phyloP scores from a whole-genome alignment of 1,140 invertebrate species.

The Ephestia elutella region DNA sequence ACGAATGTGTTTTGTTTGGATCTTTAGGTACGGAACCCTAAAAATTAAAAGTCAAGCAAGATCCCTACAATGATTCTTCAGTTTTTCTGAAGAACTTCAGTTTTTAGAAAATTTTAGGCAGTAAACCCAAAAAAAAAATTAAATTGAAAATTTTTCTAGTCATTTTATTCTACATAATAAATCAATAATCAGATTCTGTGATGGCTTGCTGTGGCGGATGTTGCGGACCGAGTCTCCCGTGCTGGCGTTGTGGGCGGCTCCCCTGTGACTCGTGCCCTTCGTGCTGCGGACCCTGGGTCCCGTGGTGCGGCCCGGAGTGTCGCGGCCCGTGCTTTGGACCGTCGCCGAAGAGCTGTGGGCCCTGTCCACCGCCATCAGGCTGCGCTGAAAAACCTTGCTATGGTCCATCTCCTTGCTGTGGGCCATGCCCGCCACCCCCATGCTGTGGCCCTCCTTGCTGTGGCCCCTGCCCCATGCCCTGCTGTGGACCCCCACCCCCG shows the following conservation, averaged over 20 bases:
- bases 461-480: background rate
- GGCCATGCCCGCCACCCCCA: constrained; percentile 3
- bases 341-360: constrained; percentile 17
- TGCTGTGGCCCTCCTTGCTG: constrained; percentile 8
- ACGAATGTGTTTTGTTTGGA: too few species aligned
- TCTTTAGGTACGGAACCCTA: too few species aligned
- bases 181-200: constrained; percentile 7
- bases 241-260: constrained; percentile 11
- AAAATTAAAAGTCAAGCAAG: too few species aligned
- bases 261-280: constrained; percentile 13
- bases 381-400: constrained; percentile 22
- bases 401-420: constrained; percentile 16
- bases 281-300: constrained; percentile 22
- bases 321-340: constrained; percentile 16
- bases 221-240: constrained; percentile 24
- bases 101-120: too few species aligned
- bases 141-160: too few species aligned
- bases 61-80: too few species aligned
- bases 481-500: constrained; percentile 4
- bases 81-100: too few species aligned
- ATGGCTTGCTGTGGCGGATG: constrained; percentile 31
- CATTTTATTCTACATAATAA: background rate
- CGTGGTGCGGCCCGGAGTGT: constrained; percentile 14
- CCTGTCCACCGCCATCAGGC: constrained; percentile 13
- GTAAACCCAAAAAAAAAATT: too few species aligned